Evolutionary conservation across 2,888 invertebrate genomes (phyloP), one percentile per base, ranked within the genome.

Genomic region (Leucania comma): DNA sequence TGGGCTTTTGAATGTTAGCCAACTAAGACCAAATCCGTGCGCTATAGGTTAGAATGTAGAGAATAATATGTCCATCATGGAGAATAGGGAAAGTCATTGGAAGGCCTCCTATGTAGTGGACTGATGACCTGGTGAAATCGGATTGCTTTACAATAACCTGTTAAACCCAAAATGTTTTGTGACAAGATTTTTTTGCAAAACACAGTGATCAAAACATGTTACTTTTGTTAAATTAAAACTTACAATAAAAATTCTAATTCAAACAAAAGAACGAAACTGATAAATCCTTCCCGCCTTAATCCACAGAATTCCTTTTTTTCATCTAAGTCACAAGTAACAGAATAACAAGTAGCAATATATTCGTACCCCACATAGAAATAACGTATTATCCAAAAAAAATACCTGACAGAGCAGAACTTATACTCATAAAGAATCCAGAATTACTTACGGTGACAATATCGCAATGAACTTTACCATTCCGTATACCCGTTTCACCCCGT

Each of bases 371-470:
- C 64, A 64, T 63, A 83, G 46, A 71, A 75, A 73, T 62, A 80
- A 70, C 54, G 50, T 65, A 72, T 65, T 66, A 64, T 64, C 59
- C 60, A 56, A 10, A 59, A 72, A 80, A 72, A 79, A 65, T 64
- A 73, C 73, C 78, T 84, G 73, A 70, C 72, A 61, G 26, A 32
- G 59, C 51, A 53, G 68, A 81, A 77, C 80, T 77, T 57, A 42
- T n/a, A 46, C 46, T 54, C 77, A 74, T 80, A 83, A 80, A 84
- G 64, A 68, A 71, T 51, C 72, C 60, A 56, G 77, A 80, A 85
- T 85, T 85, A 83, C 78, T 85, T 73, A 75, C 66, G 51, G 70
- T 73, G 83, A 84, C 85, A 85, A 83, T 83, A 81, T 80, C 75
- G 73, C 77, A 73, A 75, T 83, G 84, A 85, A 81, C 85, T 84